Evolutionary conservation across 2,113 vertebrate species (phyloP).

Genomic region (Argyrosomus japonicus): DNA sequence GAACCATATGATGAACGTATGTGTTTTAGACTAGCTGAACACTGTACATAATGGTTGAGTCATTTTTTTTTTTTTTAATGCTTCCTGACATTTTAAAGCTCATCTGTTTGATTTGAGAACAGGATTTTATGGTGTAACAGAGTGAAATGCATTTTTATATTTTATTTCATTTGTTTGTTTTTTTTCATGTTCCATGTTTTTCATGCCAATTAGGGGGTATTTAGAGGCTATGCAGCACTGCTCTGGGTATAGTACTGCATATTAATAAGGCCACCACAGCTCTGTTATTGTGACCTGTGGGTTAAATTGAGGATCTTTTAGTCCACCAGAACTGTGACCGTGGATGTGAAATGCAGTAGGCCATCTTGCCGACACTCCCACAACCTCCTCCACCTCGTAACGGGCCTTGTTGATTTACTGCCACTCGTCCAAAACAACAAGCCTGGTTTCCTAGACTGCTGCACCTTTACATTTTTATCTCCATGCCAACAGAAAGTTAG

Average conservation of each 20-base stretch:
- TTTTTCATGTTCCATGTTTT: slow-evolving; percentile 45
- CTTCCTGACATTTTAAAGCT: slow-evolving; percentile 59
- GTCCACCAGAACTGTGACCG: slow-evolving; percentile 21
- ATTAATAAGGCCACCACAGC: slow-evolving; percentile 11
- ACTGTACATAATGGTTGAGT: slow-evolving; percentile 24
- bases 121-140: slow-evolving; percentile 55
- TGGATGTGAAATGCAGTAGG: slow-evolving; percentile 10
- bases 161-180: slow-evolving; percentile 2
- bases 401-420: slow-evolving; percentile 40
- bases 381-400: slow-evolving; percentile 23
- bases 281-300: slow-evolving; percentile 6
- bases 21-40: slow-evolving; percentile 54
- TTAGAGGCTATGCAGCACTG: slow-evolving; percentile 52
- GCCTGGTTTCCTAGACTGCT: slow-evolving; percentile 9
- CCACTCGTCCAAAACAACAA: slow-evolving; percentile 38
- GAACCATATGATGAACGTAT: slow-evolving; percentile 14
- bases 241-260: slow-evolving; percentile 41
- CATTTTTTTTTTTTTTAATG: slow-evolving; percentile 47
- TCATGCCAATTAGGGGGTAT: slow-evolving; percentile 63
- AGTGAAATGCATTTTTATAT: slow-evolving; percentile 52
- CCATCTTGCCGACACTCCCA: slow-evolving; percentile 44
- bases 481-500: slow-evolving; percentile 23
- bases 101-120: slow-evolving; percentile 28
- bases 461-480: slow-evolving; percentile 10
- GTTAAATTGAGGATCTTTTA: slow-evolving; percentile 25